A percentile compares a stretch with the other conserved stretches of the same genome.
Evolutionary conservation across 53 echinoderm and acorn worm genomes (phyloP).

Genomic region (Crossaster papposus): DNA sequence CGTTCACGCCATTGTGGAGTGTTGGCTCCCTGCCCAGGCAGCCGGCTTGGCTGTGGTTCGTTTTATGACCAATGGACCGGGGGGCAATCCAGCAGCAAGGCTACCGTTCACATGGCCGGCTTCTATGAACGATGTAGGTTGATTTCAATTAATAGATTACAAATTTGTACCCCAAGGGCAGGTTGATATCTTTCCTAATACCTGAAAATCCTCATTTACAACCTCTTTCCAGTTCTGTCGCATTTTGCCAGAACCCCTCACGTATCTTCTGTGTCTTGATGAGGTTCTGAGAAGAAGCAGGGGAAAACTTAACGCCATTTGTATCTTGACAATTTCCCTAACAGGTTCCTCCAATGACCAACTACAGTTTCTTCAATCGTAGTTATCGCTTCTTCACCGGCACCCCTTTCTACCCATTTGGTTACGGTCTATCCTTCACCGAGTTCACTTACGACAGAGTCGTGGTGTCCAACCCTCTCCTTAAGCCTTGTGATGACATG

Average conservation of each 20-base stretch:
- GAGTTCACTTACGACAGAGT: constrained; percentile 66
- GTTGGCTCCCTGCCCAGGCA: constrained; percentile 72
- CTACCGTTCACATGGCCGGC: constrained; percentile 70
- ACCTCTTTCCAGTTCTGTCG: too few species aligned
- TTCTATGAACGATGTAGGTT: constrained; percentile 59
- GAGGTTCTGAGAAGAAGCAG: too few species aligned
- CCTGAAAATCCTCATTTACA: too few species aligned
- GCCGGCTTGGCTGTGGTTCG: constrained; percentile 61
- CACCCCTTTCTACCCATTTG: constrained; percentile 75
- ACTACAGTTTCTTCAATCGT: constrained; percentile 64
- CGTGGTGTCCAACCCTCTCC: constrained; percentile 38
- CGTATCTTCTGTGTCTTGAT: too few species aligned
- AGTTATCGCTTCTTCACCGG: constrained; percentile 79
- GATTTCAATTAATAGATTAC: too few species aligned
- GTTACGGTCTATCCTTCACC: constrained; percentile 84
- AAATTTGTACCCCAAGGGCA: too few species aligned
- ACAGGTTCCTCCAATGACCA: constrained; percentile 62
- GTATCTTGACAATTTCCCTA: background rate
- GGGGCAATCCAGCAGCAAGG: constrained; percentile 65
- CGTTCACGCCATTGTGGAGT: constrained; percentile 64
- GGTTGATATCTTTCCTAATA: too few species aligned
- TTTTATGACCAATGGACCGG: constrained; percentile 53
- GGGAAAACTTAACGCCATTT: background rate
- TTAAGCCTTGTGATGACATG: constrained; percentile 74
- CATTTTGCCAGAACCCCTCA: too few species aligned